Base-by-base conservation (phyloP, 1,140 invertebrate genomes). In the Drosophila ohnishii region DNA sequence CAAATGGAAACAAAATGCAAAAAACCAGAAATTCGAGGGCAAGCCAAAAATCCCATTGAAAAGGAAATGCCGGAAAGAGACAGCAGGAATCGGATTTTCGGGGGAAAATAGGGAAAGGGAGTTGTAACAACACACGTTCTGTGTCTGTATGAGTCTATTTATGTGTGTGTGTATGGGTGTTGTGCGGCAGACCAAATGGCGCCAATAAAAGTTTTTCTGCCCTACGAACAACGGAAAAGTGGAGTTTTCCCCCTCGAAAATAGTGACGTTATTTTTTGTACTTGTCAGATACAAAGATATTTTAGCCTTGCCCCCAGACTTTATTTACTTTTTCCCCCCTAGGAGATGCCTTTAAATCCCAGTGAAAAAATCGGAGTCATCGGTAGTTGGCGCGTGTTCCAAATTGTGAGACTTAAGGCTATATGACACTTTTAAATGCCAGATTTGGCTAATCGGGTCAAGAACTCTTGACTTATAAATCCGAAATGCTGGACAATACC, bases 151-250 rank as follows among this genome's bases (percentile, higher is more conserved):
- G 14, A 48, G 32, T 28, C 19, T 13, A 45, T 11, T 13, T 25
- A 13, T 51, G 44, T 22, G 19, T 51, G 44, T 16, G 7, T 40
- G 32, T 48, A 19, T 50, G 44, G 32, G 72, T 69, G 40, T 58
- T 77, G 62, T 85, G 76, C 59, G 69, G 82, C 78, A 85, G 81
- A 85, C 81, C 81, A 63, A 85, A 78, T 85, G 81, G 81, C 81
- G 81, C 74, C 81, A 85, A 85, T 85, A 85, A 85, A 85, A 85
- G 67, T 85, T 85, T 85, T 80, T 78, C 45, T 66, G 22, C 42
- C 35, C 55, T 39, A 39, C 5, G 39, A 58, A 60, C 51, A 42
- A 56, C n/a, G 59, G 16, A 59, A 50, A 45, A 58, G 42, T 30
- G n/a, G 5, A 40, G 16, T 53, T 65, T 37, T 16, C 40, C 37